Evolutionary conservation across 1,140 invertebrate genomes (phyloP).

Genomic region (Plutomurus gul): DNA sequence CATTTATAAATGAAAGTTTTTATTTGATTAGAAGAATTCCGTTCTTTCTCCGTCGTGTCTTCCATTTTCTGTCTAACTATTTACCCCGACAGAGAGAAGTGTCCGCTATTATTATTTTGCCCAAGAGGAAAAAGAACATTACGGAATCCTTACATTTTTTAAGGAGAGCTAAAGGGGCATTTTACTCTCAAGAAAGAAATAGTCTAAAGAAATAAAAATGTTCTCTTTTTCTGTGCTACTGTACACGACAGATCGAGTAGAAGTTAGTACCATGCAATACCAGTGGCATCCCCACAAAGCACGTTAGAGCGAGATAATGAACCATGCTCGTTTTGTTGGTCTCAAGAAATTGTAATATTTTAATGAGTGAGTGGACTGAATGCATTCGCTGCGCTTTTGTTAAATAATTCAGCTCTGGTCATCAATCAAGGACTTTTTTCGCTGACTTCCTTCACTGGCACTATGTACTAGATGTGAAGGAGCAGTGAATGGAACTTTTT

Average conservation of each 20-base stretch:
- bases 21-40: background rate
- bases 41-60: background rate
- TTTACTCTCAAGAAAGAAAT: too few species aligned
- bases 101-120: too few species aligned
- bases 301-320: background rate
- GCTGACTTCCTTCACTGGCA: background rate
- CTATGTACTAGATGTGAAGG: too few species aligned
- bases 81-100: too few species aligned
- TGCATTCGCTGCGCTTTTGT: constrained; percentile 20
- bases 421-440: constrained; percentile 15
- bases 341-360: background rate
- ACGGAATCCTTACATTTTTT: too few species aligned
- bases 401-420: constrained; percentile 2
- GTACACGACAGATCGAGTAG: too few species aligned
- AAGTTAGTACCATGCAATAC: background rate
- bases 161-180: too few species aligned
- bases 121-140: too few species aligned
- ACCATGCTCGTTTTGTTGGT: background rate
- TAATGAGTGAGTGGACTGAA: constrained; percentile 12
- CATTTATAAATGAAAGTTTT: too few species aligned
- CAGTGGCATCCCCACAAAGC: background rate
- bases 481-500: constrained; percentile 3
- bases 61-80: too few species aligned
- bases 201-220: too few species aligned
- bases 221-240: too few species aligned